Evolutionary conservation across 2,888 invertebrate genomes (phyloP).

Genomic region (Clepsis dumicolana): DNA sequence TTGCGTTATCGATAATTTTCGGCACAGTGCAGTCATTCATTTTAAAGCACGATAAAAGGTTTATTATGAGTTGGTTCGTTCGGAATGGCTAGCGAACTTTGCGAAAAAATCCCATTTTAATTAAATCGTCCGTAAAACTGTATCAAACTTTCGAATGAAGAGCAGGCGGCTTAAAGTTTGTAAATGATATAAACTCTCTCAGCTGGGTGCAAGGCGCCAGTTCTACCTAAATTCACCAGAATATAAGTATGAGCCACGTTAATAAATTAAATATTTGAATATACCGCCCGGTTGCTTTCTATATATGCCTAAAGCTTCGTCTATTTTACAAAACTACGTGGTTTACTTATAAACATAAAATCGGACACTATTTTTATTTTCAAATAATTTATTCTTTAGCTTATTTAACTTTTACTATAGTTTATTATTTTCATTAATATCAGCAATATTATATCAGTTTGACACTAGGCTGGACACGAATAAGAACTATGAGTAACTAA

Average conservation of each 20-base stretch:
- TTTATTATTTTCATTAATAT: too few relatives aligned
- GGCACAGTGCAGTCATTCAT: background rate
- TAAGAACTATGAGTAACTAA: too few relatives aligned
- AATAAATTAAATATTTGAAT: background rate
- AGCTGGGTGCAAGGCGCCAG: constrained; percentile 13
- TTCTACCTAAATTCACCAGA: constrained; percentile 3
- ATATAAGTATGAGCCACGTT: background rate
- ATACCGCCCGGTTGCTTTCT: background rate
- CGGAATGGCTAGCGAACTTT: constrained; percentile 16
- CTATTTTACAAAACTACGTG: too few relatives aligned
- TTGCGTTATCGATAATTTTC: background rate
- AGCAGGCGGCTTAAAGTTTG: constrained; percentile 39
- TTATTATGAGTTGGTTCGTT: background rate
- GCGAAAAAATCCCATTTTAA: constrained; percentile 26
- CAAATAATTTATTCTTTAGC: too few relatives aligned
- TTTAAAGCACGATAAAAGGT: background rate
- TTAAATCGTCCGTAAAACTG: constrained; percentile 39
- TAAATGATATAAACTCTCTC: constrained; percentile 37
- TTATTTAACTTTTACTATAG: too few relatives aligned
- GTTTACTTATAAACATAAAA: too few relatives aligned
- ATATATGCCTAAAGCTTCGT: background rate
- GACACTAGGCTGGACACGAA: too few relatives aligned
- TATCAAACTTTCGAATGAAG: constrained; percentile 40
- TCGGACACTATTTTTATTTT: too few relatives aligned
- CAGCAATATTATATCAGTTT: too few relatives aligned